These are phyloP conservation scores for Cheilosia pagana DNA, from an alignment of 2,888 invertebrate species.

Conservation along the genomic window DNA sequence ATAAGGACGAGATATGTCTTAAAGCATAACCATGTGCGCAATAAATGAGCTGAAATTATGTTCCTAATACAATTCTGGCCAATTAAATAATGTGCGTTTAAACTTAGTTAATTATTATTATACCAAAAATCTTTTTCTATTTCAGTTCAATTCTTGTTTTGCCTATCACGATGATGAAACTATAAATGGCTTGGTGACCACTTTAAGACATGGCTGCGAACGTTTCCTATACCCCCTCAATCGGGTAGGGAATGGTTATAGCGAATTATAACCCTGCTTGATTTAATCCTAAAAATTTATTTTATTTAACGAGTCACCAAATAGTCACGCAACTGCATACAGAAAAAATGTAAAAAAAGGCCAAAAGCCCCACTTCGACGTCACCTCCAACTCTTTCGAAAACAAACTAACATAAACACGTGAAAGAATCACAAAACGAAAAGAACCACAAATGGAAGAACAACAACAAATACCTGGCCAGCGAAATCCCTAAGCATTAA, in stretches of 20 bases:
- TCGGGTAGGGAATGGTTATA: neutral
- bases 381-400: neutral
- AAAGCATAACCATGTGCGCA: no score
- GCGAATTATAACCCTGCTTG: neutral
- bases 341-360: neutral
- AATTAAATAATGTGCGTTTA: no score
- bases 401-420: constrained; percentile 10
- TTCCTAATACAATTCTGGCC: no score
- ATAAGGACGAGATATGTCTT: no score
- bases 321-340: neutral
- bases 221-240: neutral
- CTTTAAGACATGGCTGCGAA: no score
- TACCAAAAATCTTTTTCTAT: no score
- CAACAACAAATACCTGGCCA: constrained; percentile 6
- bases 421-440: constrained; percentile 20
- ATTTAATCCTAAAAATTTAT: neutral
- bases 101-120: no score
- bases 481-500: constrained; percentile 10
- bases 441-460: neutral
- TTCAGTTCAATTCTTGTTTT: no score
- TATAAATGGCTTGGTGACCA: no score
- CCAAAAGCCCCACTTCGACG: neutral
- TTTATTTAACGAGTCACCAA: neutral
- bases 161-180: no score
- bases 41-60: no score